Percentiles rank a stretch among this genome's conserved stretches.
Evolutionary conservation across 2,797 vertebrate genomes (phyloP).

Genomic region (Mus minutoides): DNA sequence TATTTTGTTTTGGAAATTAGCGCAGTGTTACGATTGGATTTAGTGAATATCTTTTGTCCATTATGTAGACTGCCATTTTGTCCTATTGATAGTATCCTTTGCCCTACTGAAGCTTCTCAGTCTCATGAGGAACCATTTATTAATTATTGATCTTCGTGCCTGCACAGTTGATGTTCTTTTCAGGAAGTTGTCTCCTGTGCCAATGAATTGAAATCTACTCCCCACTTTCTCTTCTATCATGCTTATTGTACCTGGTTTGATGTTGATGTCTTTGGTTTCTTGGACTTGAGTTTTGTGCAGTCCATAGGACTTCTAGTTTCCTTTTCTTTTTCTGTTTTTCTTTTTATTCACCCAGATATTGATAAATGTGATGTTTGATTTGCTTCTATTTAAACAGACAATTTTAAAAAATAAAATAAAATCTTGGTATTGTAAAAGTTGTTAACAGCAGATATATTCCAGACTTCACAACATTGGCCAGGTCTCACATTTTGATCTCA

Average conservation of each 20-base stretch:
- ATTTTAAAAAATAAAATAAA: too few relatives aligned
- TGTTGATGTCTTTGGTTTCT: neutral
- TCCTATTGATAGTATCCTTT: neutral
- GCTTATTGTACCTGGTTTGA: neutral
- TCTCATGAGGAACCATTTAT: neutral
- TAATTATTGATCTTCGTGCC: neutral
- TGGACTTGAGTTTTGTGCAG: neutral
- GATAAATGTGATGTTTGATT: neutral
- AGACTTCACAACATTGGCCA: neutral
- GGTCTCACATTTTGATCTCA: neutral
- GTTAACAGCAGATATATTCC: neutral
- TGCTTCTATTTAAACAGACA: neutral
- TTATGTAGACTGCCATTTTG: neutral
- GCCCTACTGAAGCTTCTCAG: neutral
- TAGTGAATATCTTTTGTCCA: neutral
- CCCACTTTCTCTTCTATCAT: neutral
- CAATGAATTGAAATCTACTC: neutral
- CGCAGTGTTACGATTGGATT: neutral
- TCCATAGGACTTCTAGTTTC: rapidly evolving
- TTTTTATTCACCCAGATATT: neutral
- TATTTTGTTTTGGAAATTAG: neutral
- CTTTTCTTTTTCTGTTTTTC: neutral
- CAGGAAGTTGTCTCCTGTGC: neutral
- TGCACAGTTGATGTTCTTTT: neutral
- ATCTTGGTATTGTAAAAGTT: neutral